Conservation (phyloP, 1,140 invertebrate genomes). For the Elysia chlorotica region DNA sequence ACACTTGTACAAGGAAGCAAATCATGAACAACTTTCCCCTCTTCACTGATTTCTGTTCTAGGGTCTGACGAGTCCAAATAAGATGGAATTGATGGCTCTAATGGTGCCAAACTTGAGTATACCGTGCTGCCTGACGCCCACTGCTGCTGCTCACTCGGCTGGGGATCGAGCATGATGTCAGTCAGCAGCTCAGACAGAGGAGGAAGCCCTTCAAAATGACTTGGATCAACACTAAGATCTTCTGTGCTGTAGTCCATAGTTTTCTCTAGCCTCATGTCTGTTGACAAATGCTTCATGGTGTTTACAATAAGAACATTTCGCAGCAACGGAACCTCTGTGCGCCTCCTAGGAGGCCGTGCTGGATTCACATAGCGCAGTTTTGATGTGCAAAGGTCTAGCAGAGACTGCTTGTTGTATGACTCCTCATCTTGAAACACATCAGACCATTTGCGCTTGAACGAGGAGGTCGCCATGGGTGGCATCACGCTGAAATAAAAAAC, state of each 20-base stretch:
- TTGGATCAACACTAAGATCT: constrained; percentile 17
- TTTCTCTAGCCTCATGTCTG: constrained; percentile 14
- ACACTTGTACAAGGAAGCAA: constrained; percentile 21
- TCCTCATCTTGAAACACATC: constrained; percentile 10
- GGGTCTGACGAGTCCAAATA: constrained; percentile 11
- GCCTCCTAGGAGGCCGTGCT: constrained; percentile 4
- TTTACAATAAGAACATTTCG: constrained; percentile 23
- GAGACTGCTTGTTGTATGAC: constrained; percentile 15
- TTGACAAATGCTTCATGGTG: constrained; percentile 18
- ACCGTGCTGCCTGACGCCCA: neutral
- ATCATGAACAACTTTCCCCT: constrained; percentile 17
- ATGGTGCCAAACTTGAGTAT: neutral
- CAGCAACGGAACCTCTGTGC: constrained; percentile 20
- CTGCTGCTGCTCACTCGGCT: constrained; percentile 13
- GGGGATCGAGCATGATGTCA: constrained; percentile 21
- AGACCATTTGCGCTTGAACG: constrained; percentile 21
- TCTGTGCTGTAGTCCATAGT: constrained; percentile 13
- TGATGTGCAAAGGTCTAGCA: constrained; percentile 17
- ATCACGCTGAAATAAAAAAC: constrained; percentile 22
- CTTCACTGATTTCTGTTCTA: neutral
- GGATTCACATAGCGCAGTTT: constrained; percentile 23
- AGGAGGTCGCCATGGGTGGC: constrained; percentile 22
- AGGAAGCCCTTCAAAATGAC: constrained; percentile 20
- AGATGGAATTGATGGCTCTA: constrained; percentile 10
- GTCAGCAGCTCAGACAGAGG: constrained; percentile 20